Conservation (phyloP, 2,113 vertebrate species). For the Naja naja region DNA sequence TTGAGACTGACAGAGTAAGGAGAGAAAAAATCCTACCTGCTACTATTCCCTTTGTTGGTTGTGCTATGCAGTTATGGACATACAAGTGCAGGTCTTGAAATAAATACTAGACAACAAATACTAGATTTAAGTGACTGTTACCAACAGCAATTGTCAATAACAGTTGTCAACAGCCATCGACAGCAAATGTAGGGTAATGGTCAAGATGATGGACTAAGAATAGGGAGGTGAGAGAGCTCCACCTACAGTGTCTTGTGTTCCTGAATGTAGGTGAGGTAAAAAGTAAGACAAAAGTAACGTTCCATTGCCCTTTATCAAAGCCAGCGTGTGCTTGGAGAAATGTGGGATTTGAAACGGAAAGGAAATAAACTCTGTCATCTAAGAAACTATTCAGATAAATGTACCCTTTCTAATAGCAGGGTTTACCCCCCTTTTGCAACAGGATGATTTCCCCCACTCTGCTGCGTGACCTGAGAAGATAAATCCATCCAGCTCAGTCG, state of each 20-base stretch:
- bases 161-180: neutral
- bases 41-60: neutral
- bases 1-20: neutral
- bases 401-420: neutral
- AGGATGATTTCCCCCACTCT: neutral
- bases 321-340: neutral
- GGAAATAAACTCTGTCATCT: neutral
- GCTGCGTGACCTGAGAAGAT: neutral
- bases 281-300: neutral
- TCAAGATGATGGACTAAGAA: neutral
- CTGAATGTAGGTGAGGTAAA: neutral
- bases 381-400: neutral
- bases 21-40: neutral
- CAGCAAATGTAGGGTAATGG: neutral
- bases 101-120: neutral
- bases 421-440: rapidly evolving
- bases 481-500: neutral
- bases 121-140: neutral
- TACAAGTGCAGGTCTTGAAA: neutral
- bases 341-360: neutral
- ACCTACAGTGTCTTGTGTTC: neutral
- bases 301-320: neutral
- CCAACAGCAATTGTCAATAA: no score
- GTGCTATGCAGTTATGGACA: neutral
- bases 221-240: neutral